Percentiles rank a stretch among this genome's conserved stretches.
phyloP scores from a whole-genome alignment of 2,888 invertebrate species.

The Loripinus fragilis region DNA sequence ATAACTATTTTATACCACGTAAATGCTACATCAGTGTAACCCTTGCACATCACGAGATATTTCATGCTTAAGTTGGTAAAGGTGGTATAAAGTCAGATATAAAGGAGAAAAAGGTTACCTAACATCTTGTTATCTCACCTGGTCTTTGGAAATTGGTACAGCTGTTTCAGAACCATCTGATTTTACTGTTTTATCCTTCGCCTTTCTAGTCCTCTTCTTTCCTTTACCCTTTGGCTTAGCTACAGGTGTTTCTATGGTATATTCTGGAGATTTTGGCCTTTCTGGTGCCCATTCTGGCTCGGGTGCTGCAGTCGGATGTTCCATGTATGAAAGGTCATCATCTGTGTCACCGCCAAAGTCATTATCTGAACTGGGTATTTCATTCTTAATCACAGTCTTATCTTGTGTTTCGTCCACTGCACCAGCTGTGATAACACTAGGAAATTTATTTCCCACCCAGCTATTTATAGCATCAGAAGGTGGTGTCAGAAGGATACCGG shows the following conservation, averaged over 20 bases:
- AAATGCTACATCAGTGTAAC: too few species aligned
- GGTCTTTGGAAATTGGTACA: too few species aligned
- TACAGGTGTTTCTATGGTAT: neutral
- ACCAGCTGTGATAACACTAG: neutral
- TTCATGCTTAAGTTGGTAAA: too few species aligned
- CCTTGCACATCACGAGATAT: too few species aligned
- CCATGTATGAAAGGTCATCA: neutral
- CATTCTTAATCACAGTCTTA: neutral
- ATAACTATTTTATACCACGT: too few species aligned
- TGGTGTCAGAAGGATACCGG: neutral
- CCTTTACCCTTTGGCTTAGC: neutral
- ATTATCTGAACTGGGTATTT: slow-evolving; percentile 9
- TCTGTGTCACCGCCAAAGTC: slow-evolving; percentile 9
- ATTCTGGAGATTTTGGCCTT: neutral
- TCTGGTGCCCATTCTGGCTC: neutral
- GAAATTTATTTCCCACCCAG: neutral
- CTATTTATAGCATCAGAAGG: neutral
- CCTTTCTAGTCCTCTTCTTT: neutral
- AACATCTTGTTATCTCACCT: too few species aligned
- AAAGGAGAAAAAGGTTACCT: too few species aligned
- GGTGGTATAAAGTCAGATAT: too few species aligned
- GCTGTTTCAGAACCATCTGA: too few species aligned
- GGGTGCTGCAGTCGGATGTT: neutral
- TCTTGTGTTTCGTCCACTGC: neutral
- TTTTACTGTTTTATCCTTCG: neutral